These are phyloP conservation scores for Semotilus atromaculatus DNA, from an alignment of 2,797 vertebrate species.

Conservation along the genomic window DNA sequence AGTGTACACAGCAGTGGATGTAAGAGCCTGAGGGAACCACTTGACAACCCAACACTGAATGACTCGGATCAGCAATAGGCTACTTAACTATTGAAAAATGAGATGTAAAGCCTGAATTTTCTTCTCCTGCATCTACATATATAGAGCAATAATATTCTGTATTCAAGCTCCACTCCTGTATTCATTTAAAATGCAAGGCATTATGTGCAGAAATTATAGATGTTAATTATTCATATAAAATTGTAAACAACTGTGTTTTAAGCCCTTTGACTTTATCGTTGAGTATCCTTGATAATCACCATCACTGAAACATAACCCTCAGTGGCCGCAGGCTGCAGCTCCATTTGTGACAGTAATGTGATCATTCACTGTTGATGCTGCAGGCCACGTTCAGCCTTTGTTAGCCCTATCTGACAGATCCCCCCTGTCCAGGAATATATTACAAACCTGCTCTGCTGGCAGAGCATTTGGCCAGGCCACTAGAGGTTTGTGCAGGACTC, in stretches of 20 bases:
- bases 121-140: neutral
- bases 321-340: neutral
- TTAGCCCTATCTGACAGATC: conserved; percentile 13
- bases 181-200: neutral
- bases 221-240: neutral
- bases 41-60: neutral
- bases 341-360: conserved; percentile 29
- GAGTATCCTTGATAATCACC: neutral
- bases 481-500: neutral
- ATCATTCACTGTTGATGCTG: conserved; percentile 16
- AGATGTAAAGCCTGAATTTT: neutral
- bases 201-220: neutral
- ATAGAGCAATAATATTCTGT: too few species aligned
- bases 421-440: conserved; percentile 18
- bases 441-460: neutral
- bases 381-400: conserved; percentile 6
- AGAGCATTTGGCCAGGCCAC: neutral
- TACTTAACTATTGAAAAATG: conserved; percentile 16
- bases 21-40: conserved; percentile 1
- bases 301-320: neutral
- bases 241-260: neutral
- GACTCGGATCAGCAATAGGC: neutral
- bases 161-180: too few species aligned
- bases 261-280: conserved; percentile 11
- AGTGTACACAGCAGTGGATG: neutral